Percentiles rank a stretch among this genome's conserved stretches.
phyloP scores from a whole-genome alignment of 2,797 vertebrate species.

The Sciaenops ocellatus region DNA sequence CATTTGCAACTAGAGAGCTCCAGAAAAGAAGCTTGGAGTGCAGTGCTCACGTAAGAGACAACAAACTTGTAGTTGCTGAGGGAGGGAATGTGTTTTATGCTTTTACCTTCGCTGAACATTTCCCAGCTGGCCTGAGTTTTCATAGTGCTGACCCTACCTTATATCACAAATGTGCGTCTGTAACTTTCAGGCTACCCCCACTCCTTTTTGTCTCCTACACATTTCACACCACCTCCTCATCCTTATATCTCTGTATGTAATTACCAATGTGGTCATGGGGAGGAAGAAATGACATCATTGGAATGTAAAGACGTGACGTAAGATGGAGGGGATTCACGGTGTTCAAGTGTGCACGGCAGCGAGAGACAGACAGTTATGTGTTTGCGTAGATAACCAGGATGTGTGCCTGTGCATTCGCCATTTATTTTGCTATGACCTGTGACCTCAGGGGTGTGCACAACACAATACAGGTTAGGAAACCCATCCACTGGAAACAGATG shows the following conservation, averaged over 20 bases:
- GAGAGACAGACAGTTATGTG: neutral
- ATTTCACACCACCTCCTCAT: neutral
- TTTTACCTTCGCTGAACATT: neutral
- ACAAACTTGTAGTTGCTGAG: neutral
- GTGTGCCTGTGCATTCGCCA: neutral
- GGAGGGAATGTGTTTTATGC: constrained; percentile 1
- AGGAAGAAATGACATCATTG: constrained; percentile 40
- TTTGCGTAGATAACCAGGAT: constrained; percentile 34
- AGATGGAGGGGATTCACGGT: neutral
- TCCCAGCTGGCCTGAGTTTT: constrained; percentile 10
- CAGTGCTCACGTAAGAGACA: neutral
- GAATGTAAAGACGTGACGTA: constrained; percentile 3
- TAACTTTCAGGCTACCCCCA: neutral
- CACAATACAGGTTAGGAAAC: constrained; percentile 37
- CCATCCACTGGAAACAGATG: constrained; percentile 27
- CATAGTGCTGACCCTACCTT: neutral
- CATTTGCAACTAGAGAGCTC: neutral
- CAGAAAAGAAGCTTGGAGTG: neutral
- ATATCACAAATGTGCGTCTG: neutral
- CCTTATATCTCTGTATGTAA: constrained; percentile 18
- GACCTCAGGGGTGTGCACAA: constrained; percentile 32
- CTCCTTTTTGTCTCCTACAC: neutral
- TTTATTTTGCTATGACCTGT: constrained; percentile 17
- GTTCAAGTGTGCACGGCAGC: neutral
- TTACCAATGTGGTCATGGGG: constrained; percentile 31